Percentiles rank a stretch among this genome's conserved stretches.
These are phyloP conservation scores for Sebastes glaucus DNA, from an alignment of 2,797 vertebrate species.

Conservation along the genomic window DNA sequence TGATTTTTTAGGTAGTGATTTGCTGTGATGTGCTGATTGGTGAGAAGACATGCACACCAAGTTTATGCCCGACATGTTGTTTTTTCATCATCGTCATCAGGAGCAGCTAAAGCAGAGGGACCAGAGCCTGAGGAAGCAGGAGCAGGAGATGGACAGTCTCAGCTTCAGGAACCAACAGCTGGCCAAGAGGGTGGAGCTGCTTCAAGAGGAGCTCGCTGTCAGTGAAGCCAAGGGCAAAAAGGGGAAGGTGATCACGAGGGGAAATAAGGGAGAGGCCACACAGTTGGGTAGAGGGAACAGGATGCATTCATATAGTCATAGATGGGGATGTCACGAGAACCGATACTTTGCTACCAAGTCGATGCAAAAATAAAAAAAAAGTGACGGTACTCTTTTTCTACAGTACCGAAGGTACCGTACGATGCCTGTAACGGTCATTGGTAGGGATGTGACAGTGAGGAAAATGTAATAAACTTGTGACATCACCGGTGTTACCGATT, in stretches of 20 bases:
- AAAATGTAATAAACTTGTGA: too few species aligned
- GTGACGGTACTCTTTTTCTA: too few species aligned
- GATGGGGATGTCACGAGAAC: background rate
- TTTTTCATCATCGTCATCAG: constrained; percentile 66
- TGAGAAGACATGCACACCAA: background rate
- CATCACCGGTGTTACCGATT: too few species aligned
- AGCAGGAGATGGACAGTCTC: constrained; percentile 99
- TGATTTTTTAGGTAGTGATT: background rate
- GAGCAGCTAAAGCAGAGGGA: constrained; percentile 98
- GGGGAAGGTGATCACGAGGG: constrained; percentile 84
- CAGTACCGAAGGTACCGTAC: too few species aligned
- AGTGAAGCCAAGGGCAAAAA: constrained; percentile 92
- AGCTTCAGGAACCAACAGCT: constrained; percentile 97
- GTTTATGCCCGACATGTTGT: background rate
- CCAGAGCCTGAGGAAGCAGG: constrained; percentile 93
- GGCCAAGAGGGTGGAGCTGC: constrained; percentile 95
- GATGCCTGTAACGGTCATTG: too few species aligned
- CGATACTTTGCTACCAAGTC: too few species aligned
- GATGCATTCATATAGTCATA: background rate
- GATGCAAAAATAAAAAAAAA: rapidly evolving
- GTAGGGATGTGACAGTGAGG: too few species aligned
- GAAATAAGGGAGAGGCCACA: background rate
- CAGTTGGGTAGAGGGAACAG: background rate
- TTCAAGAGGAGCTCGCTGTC: constrained; percentile 92
- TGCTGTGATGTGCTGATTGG: background rate